These are phyloP conservation scores for Cylloceria caligata DNA, from an alignment of 2,888 invertebrate species.

Conservation along the genomic window DNA sequence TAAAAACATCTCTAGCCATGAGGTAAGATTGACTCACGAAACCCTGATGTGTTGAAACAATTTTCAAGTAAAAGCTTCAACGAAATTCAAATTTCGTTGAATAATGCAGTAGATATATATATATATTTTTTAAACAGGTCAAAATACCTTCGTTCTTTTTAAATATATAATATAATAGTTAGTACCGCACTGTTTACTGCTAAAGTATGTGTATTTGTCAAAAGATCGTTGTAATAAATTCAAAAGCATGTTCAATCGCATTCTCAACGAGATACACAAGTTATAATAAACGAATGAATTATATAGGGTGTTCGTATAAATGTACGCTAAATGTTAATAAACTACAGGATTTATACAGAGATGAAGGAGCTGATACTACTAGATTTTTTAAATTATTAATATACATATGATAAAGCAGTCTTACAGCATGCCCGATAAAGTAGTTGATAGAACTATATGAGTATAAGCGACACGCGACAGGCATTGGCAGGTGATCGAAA, in stretches of 20 bases:
- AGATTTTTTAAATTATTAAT: conserved; percentile 12
- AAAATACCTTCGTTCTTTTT: not conserved
- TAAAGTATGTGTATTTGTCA: conserved; percentile 34
- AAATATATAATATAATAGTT: not conserved
- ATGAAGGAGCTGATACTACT: conserved; percentile 24
- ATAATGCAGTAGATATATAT: not conserved
- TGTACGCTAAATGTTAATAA: conserved; percentile 13
- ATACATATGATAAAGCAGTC: conserved; percentile 49
- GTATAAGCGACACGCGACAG: conserved; percentile 52
- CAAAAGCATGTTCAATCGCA: conserved; percentile 56
- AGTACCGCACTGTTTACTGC: conserved; percentile 60
- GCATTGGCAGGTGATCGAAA: conserved; percentile 48
- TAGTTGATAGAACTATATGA: conserved; percentile 19
- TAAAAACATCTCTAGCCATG: conserved; percentile 14
- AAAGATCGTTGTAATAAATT: conserved; percentile 46
- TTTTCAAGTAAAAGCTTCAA: conserved; percentile 11
- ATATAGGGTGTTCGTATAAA: not conserved
- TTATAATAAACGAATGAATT: conserved; percentile 16
- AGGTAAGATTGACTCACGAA: conserved; percentile 11
- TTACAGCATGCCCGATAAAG: conserved; percentile 59
- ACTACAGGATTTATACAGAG: conserved; percentile 37
- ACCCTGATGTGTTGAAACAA: not conserved
- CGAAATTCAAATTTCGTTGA: not conserved
- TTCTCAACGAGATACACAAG: conserved; percentile 48
- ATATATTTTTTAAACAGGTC: not conserved